Evolutionary conservation across 1,140 invertebrate species (phyloP), one percentile per base, ranked within the genome.

Genomic region (Rhopalosiphum padi): DNA sequence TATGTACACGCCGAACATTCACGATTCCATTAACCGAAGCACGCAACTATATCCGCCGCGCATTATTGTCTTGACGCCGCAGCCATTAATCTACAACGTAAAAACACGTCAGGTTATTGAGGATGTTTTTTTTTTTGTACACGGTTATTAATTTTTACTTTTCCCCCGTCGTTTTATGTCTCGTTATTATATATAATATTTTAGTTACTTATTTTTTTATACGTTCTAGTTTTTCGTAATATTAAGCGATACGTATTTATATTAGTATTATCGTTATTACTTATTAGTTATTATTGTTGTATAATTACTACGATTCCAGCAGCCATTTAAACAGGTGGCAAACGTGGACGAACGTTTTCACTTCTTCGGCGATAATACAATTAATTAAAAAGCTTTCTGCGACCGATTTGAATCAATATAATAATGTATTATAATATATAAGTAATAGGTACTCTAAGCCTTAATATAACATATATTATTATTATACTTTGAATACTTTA

Each of bases 21-120:
- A 77, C 60, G 60, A 77, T 77, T 77, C 60, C 60, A 77, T 77
- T 77, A 77, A n/a, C 60, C 60, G 60, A 35, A 83, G 37, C 82
- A 83, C 82, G 82, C 82, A 83, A 83, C 82, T 83, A 41, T 83
- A 41, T 83, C 82, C 82, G n/a, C 82, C 35, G 35, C 21, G 35
- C 35, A 77, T 77, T 77, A 77, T 77, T 77, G 60, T 77, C 60
- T 77, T n/a, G 60, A 77, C 60, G 15, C 60, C 60, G 60, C 60
- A 18, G 60, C 60, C 60, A 77, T 77, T 77, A 77, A 77, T 77
- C 60, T 77, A n/a, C 30, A n/a, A 77, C 5, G 60, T 77, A 83
- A 35, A 41, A 83, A 35, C 82, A 23, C 82, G 82, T 83, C 35
- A 18, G 82, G 35, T 83, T 83, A 41, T 83, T 83, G 37, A 35